These are phyloP conservation scores for Dinocampus coccinellae DNA, from an alignment of 2,888 invertebrate genomes.

Conservation along the genomic window DNA sequence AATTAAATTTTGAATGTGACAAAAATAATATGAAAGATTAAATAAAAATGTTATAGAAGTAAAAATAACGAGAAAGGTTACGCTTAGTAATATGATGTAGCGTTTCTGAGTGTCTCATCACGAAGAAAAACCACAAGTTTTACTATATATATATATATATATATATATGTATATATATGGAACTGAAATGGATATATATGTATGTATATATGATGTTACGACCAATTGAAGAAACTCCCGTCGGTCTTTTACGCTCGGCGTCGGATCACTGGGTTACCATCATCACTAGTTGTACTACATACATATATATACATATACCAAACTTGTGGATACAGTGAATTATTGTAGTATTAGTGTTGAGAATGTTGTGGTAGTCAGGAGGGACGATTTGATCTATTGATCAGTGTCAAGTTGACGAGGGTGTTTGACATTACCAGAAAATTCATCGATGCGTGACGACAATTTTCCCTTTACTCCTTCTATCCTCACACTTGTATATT, in stretches of 20 bases:
- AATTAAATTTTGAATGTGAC: neutral
- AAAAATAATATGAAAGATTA: neutral
- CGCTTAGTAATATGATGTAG: slow-evolving; percentile 5
- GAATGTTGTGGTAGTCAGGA: slow-evolving; percentile 8
- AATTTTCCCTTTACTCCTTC: slow-evolving; percentile 18
- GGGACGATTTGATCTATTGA: slow-evolving; percentile 43
- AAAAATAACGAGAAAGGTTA: slow-evolving; percentile 18
- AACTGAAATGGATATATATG: neutral
- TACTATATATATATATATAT: too few species aligned
- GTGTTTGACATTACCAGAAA: slow-evolving; percentile 15
- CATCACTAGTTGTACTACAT: neutral
- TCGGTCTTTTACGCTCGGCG: neutral
- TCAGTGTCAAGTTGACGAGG: slow-evolving; percentile 34
- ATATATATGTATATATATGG: too few species aligned
- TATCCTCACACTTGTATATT: neutral
- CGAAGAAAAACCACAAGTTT: slow-evolving; percentile 10
- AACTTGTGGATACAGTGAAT: neutral
- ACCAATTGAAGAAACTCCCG: slow-evolving; percentile 12
- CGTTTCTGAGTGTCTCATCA: slow-evolving; percentile 13
- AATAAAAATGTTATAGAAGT: neutral
- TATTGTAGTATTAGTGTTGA: neutral
- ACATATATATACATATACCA: neutral
- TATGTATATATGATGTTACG: neutral
- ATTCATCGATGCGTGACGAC: slow-evolving; percentile 23
- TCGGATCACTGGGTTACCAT: slow-evolving; percentile 19